These are phyloP conservation scores for Torymus texanus DNA, from an alignment of 2,888 invertebrate genomes.

Conservation along the genomic window DNA sequence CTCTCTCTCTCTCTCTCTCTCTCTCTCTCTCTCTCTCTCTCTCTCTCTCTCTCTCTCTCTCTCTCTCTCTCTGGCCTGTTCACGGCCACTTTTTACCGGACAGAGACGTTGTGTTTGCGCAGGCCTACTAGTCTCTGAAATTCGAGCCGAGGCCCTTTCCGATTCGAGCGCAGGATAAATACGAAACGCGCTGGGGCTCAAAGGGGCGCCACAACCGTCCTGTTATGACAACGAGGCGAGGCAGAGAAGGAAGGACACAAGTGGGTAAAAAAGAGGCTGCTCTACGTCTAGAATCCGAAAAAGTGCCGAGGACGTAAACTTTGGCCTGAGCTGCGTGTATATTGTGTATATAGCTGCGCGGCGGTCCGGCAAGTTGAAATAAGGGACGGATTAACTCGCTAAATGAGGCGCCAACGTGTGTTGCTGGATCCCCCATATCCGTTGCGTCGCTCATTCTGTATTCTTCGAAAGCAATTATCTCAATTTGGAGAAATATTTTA, in stretches of 20 bases:
- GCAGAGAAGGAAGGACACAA: not conserved
- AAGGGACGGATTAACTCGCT: not conserved
- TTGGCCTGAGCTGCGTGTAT: not conserved
- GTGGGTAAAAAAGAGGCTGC: not conserved
- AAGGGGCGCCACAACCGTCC: conserved; percentile 46
- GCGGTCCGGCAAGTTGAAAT: conserved; percentile 6
- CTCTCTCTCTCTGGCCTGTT: too few species aligned
- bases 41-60: too few species aligned
- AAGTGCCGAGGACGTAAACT: conserved; percentile 19
- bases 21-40: too few species aligned
- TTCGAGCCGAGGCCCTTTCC: conserved; percentile 16
- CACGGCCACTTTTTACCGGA: not conserved
- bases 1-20: too few species aligned
- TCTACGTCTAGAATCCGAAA: conserved; percentile 8
- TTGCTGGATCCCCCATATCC: not conserved
- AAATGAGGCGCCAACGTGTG: conserved; percentile 39
- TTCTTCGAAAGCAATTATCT: too few species aligned
- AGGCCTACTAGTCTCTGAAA: conserved; percentile 25
- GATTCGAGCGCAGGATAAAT: conserved; percentile 36
- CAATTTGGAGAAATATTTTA: too few species aligned
- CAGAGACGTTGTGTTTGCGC: conserved; percentile 22
- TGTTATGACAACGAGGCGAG: conserved; percentile 43
- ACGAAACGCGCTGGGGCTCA: conserved; percentile 1
- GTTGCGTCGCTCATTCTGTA: too few species aligned
- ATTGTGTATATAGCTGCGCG: too few species aligned